phyloP scores from a whole-genome alignment of 2,888 invertebrate species.

The Eucera pruinosa region DNA sequence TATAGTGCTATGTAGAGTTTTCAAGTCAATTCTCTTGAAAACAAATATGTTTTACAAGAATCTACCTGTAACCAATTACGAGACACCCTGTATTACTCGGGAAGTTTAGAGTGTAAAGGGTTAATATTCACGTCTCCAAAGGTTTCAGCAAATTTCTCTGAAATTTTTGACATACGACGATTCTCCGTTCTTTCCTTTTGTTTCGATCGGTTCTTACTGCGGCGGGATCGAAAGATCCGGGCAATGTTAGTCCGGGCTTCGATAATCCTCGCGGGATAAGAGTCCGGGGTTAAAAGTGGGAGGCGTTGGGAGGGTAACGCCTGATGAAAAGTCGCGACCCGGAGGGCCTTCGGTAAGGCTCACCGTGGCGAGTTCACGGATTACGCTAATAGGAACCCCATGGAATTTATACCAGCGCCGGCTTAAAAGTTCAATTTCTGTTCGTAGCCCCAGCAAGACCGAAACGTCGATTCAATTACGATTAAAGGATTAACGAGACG shows the following conservation, averaged over 20 bases:
- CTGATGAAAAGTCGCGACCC: constrained; percentile 66
- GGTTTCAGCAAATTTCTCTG: too few relatives aligned
- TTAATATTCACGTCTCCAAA: too few relatives aligned
- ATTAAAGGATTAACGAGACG: constrained; percentile 55
- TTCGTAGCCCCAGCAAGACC: constrained; percentile 26
- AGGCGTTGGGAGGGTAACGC: constrained; percentile 34
- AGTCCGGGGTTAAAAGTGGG: constrained; percentile 42
- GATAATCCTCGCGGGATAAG: constrained; percentile 63
- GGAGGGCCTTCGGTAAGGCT: constrained; percentile 17
- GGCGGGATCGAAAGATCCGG: constrained; percentile 42
- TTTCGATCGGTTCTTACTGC: constrained; percentile 43
- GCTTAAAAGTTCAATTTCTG: constrained; percentile 68
- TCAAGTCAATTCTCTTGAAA: too few relatives aligned
- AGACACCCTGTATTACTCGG: too few relatives aligned
- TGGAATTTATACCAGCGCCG: constrained; percentile 55
- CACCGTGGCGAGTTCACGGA: constrained; percentile 57
- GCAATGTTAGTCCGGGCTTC: constrained; percentile 23
- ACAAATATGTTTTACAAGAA: too few relatives aligned
- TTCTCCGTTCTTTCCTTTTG: too few relatives aligned
- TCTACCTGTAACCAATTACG: too few relatives aligned
- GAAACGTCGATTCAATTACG: constrained; percentile 65
- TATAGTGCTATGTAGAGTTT: too few relatives aligned
- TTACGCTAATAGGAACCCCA: constrained; percentile 68
- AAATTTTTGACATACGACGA: too few relatives aligned
- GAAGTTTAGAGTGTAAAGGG: too few relatives aligned